Conservation (phyloP, 1,140 invertebrate genomes). For the roundworm (Caenorhabditis elegans) region WBcel235 BX284602.5:14806501-14807000, state of each 20-base stretch:
- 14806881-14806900: background rate
- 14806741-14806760: conserved; percentile 20
- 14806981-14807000: background rate
- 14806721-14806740: background rate
- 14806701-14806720: background rate
- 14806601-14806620: no score
- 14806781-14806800: background rate
- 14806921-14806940: background rate
- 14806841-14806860: background rate
- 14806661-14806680: conserved; percentile 71
- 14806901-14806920: conserved; percentile 17
- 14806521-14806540: no score
- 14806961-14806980: background rate
- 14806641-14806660: background rate
- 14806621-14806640: no score
- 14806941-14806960: background rate
- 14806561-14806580: no score
- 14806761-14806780: conserved; percentile 15
- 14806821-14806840: conserved; percentile 3
- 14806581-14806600: no score
- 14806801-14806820: conserved; percentile 20
- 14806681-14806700: conserved; percentile 72
- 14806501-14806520: no score
- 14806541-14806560: no score
- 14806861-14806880: background rate